Evolutionary conservation across 2,888 invertebrate genomes (phyloP).

Genomic region (Drosophila rubida): DNA sequence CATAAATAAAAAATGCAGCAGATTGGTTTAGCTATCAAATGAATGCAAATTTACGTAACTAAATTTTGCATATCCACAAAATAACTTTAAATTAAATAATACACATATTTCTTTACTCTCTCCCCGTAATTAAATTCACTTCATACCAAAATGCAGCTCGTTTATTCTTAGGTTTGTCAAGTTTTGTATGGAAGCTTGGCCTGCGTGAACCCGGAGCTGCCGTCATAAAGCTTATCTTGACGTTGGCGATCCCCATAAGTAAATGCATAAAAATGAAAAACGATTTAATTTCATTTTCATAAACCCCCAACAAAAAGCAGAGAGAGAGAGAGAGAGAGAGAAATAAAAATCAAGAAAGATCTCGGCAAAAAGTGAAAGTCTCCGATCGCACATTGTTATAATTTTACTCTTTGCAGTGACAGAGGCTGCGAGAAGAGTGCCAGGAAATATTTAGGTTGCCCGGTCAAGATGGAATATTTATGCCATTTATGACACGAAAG

Average conservation of each 20-base stretch:
- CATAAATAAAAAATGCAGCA: no score
- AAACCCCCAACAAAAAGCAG: conserved; percentile 3
- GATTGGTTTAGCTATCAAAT: neutral
- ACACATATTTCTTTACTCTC: no score
- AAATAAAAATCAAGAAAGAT: conserved; percentile 26
- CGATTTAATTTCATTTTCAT: conserved; percentile 76
- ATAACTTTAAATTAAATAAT: no score
- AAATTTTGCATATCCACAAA: no score
- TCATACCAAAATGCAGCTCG: neutral
- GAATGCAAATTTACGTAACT: no score
- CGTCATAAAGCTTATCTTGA: conserved; percentile 38
- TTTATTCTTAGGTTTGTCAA: conserved; percentile 7
- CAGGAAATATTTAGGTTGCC: conserved; percentile 70
- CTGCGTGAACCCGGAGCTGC: conserved; percentile 48
- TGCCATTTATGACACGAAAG: conserved; percentile 80
- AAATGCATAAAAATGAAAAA: conserved; percentile 69
- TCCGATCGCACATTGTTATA: conserved; percentile 67
- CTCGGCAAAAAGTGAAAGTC: conserved; percentile 69
- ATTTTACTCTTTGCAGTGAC: conserved; percentile 40
- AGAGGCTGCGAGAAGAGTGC: conserved; percentile 20
- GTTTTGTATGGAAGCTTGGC: neutral
- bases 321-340: neutral
- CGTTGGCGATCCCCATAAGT: conserved; percentile 15
- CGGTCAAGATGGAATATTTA: conserved; percentile 80
- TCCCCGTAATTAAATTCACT: neutral